A percentile compares a stretch with the other conserved stretches of the same genome.
These are phyloP conservation scores for Scaptomyza tumidula DNA, from an alignment of 2,888 invertebrate species.

Conservation along the genomic window DNA sequence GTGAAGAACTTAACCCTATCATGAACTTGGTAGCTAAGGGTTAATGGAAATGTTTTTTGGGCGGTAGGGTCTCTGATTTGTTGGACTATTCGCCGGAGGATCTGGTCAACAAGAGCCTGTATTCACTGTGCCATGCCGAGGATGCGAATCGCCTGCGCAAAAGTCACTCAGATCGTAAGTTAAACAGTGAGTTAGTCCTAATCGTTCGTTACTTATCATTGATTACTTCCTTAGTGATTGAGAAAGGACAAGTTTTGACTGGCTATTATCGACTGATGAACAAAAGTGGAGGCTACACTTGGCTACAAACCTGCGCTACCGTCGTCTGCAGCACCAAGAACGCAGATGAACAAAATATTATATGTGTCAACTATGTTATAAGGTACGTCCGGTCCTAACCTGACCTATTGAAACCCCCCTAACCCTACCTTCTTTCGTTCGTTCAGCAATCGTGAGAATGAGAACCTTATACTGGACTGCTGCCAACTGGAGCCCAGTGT, in stretches of 20 bases:
- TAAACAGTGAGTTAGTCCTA: rapidly evolving
- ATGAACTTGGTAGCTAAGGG: neutral
- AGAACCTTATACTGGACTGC: slow-evolving; percentile 96
- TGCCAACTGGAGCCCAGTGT: slow-evolving; percentile 95
- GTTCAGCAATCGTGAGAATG: slow-evolving; percentile 88
- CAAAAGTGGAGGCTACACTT: slow-evolving; percentile 97
- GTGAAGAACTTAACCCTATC: slow-evolving; percentile 49
- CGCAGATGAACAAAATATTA: slow-evolving; percentile 98
- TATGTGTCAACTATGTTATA: slow-evolving; percentile 98
- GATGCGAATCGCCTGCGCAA: slow-evolving; percentile 97
- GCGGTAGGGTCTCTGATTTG: slow-evolving; percentile 93
- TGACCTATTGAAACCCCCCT: too few relatives aligned
- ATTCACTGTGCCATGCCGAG: slow-evolving; percentile 97
- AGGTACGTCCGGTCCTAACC: slow-evolving; percentile 86
- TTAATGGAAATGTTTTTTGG: rapidly evolving
- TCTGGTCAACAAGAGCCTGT: slow-evolving; percentile 95
- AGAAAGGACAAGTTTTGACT: slow-evolving; percentile 98
- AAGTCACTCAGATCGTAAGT: slow-evolving; percentile 98
- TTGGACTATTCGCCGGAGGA: slow-evolving; percentile 97
- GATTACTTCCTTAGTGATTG: slow-evolving; percentile 89
- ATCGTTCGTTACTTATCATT: neutral
- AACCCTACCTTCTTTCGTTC: too few relatives aligned
- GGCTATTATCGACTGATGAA: slow-evolving; percentile 98
- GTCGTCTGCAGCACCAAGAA: slow-evolving; percentile 98
- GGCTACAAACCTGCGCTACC: slow-evolving; percentile 98